Conservation (phyloP, 2,888 invertebrate species). For the Lampropteryx suffumata region DNA sequence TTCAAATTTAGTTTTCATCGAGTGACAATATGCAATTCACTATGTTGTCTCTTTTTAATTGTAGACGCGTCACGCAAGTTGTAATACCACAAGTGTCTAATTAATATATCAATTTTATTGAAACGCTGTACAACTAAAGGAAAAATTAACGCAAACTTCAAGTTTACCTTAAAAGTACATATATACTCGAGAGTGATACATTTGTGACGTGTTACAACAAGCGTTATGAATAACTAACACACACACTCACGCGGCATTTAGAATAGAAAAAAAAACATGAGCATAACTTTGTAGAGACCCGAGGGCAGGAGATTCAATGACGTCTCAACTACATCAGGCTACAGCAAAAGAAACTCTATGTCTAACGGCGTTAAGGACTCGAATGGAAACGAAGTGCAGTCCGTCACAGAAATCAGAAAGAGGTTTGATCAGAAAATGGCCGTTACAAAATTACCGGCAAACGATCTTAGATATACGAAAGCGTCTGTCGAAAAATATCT, state of each 20-base stretch:
- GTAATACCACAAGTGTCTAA: constrained; percentile 6
- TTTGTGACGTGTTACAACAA: constrained; percentile 44
- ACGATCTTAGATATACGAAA: constrained; percentile 64
- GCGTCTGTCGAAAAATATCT: constrained; percentile 66
- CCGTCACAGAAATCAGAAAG: constrained; percentile 83
- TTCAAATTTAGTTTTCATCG: constrained; percentile 34
- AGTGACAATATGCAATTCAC: constrained; percentile 24
- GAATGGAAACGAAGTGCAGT: constrained; percentile 83
- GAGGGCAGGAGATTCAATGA: constrained; percentile 76
- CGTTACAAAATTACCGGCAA: constrained; percentile 72
- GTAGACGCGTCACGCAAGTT: constrained; percentile 28
- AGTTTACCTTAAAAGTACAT: background rate
- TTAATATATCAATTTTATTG: background rate
- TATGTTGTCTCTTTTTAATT: constrained; percentile 24
- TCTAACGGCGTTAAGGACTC: constrained; percentile 78
- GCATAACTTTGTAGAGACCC: constrained; percentile 69
- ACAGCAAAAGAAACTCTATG: constrained; percentile 67
- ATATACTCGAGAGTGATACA: background rate
- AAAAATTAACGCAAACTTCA: background rate
- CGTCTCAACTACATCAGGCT: constrained; percentile 60
- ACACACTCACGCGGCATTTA: constrained; percentile 67
- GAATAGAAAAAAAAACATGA: constrained; percentile 55
- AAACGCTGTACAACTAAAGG: background rate
- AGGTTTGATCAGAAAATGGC: constrained; percentile 81
- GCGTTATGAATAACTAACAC: constrained; percentile 76